These are phyloP conservation scores for Apogon talboti DNA, from an alignment of 2,797 vertebrate species.

Conservation along the genomic window DNA sequence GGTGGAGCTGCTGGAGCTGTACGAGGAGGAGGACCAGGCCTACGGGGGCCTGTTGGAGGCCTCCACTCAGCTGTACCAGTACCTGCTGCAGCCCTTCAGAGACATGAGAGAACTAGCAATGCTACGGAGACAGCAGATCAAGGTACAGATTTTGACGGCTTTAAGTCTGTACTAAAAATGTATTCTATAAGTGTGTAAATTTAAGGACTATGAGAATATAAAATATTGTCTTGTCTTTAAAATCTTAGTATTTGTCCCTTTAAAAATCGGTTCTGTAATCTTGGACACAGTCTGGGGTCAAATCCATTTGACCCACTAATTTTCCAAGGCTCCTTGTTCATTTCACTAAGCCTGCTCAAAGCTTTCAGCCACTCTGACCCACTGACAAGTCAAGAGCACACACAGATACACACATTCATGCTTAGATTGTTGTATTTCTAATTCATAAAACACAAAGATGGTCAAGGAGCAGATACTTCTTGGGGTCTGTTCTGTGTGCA, in stretches of 20 bases:
- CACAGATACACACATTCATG: not conserved
- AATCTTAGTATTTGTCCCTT: not conserved
- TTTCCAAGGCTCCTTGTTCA: slow-evolving; percentile 10
- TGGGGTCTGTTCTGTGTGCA: slow-evolving; percentile 16
- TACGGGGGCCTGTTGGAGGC: slow-evolving; percentile 92
- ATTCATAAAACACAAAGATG: slow-evolving; percentile 28
- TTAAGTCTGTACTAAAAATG: not conserved
- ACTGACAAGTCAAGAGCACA: not conserved
- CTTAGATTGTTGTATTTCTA: slow-evolving; percentile 5
- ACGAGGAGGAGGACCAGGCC: slow-evolving; percentile 93
- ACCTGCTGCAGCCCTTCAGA: slow-evolving; percentile 95
- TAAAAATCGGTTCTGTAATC: not conserved
- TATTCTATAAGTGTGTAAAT: no score
- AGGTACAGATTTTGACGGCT: slow-evolving; percentile 81
- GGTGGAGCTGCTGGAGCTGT: slow-evolving; percentile 93
- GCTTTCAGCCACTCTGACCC: slow-evolving; percentile 7
- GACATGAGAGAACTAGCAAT: slow-evolving; percentile 98
- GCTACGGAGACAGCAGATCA: slow-evolving; percentile 97
- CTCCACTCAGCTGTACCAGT: slow-evolving; percentile 95
- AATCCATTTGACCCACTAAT: slow-evolving; percentile 28
- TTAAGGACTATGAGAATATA: not conserved
- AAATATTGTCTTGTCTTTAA: not conserved
- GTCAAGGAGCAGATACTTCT: slow-evolving; percentile 35
- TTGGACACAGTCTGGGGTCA: not conserved
- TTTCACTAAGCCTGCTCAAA: slow-evolving; percentile 8